A percentile compares a stretch with the other conserved stretches of the same genome.
These are phyloP conservation scores for Notodromas monacha DNA, from an alignment of 2,888 invertebrate species.

Conservation along the genomic window DNA sequence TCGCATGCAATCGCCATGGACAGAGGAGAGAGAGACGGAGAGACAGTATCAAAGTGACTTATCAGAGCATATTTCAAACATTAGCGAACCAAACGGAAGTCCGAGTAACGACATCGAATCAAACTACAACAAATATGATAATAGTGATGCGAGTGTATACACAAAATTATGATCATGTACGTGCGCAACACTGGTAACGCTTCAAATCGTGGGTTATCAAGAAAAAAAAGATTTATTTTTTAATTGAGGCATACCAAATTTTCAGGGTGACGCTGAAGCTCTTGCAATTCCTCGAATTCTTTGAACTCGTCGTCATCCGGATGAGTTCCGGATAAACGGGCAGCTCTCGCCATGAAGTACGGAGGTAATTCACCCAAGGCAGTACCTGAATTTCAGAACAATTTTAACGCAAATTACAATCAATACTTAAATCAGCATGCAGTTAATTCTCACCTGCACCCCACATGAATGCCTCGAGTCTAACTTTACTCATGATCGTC, in stretches of 20 bases:
- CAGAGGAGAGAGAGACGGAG: too few species aligned
- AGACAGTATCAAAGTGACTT: too few species aligned
- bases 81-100: too few species aligned
- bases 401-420: constrained; percentile 7
- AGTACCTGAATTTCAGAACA: constrained; percentile 25
- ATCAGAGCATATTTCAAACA: too few species aligned
- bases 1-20: too few species aligned
- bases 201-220: constrained; percentile 1
- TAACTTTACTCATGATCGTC: constrained; percentile 74
- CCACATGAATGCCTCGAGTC: constrained; percentile 91
- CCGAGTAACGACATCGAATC: too few species aligned
- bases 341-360: constrained; percentile 97
- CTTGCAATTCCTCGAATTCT: constrained; percentile 37
- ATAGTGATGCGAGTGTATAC: too few species aligned
- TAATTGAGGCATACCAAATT: constrained; percentile 17
- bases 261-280: constrained; percentile 18
- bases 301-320: constrained; percentile 22
- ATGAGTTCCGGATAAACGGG: constrained; percentile 19
- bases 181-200: neutral
- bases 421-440: constrained; percentile 7
- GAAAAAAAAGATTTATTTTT: constrained; percentile 6
- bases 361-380: constrained; percentile 96
- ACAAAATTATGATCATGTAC: too few species aligned
- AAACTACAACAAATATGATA: too few species aligned
- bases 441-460: constrained; percentile 27